phyloP scores from a whole-genome alignment of 1,140 invertebrate genomes.

The Eupristina koningsbergeri region DNA sequence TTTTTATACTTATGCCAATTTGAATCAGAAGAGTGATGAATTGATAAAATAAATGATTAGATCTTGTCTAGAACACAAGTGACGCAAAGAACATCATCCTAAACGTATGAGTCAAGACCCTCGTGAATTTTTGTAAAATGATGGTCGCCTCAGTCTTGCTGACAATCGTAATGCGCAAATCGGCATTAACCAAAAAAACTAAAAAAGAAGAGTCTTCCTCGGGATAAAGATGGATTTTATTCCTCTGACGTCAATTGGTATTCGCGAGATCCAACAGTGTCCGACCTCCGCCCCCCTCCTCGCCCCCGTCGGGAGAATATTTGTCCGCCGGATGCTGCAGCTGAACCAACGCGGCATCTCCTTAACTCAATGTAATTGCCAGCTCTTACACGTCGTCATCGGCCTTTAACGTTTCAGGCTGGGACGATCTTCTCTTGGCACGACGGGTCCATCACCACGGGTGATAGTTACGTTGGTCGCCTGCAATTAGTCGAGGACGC shows the following conservation, averaged over 20 bases:
- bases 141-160: no score
- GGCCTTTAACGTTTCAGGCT: slow-evolving; percentile 74
- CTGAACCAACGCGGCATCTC: not conserved
- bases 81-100: no score
- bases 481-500: slow-evolving; percentile 77
- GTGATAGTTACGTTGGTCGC: slow-evolving; percentile 83
- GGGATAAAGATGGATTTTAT: not conserved
- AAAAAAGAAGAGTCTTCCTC: not conserved
- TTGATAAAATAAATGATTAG: no score
- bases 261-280: not conserved
- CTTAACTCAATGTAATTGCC: slow-evolving; percentile 36
- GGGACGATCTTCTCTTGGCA: slow-evolving; percentile 86
- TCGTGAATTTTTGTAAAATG: no score
- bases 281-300: no score
- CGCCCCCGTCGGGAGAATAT: not conserved
- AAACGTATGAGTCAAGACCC: no score
- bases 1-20: no score
- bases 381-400: not conserved
- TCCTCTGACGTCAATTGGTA: slow-evolving; percentile 38
- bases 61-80: no score
- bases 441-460: slow-evolving; percentile 80
- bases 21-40: no score
- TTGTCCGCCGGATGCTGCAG: slow-evolving; percentile 18
- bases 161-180: no score
- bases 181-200: no score